phyloP scores from a whole-genome alignment of 2,888 invertebrate species.

The Diarsia rubi region DNA sequence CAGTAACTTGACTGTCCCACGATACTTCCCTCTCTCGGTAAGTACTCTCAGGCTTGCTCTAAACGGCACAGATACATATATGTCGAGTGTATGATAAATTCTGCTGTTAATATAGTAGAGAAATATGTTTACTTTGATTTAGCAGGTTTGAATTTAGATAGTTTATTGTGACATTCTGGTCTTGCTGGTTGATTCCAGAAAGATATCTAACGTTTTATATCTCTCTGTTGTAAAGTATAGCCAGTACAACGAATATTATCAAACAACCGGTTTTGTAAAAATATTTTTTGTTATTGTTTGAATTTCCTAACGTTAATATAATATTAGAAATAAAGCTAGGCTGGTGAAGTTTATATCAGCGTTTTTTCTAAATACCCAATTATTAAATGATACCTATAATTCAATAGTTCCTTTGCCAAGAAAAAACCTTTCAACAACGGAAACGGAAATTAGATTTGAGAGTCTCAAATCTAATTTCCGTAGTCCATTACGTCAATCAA shows the following conservation, averaged over 20 bases:
- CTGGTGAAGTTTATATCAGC: background rate
- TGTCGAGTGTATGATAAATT: constrained; percentile 21
- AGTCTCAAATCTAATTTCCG: background rate
- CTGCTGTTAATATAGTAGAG: background rate
- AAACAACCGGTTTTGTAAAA: background rate
- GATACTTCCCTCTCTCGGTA: constrained; percentile 18
- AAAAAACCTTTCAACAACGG: background rate
- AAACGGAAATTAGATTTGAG: too few relatives aligned
- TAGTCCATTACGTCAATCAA: background rate
- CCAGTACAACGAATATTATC: background rate
- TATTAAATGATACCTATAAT: background rate
- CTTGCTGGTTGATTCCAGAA: background rate
- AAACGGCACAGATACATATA: constrained; percentile 18
- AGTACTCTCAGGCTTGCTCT: background rate
- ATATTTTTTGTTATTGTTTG: background rate
- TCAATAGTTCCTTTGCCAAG: background rate
- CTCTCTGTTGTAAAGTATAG: background rate
- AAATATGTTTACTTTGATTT: background rate
- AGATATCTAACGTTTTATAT: background rate
- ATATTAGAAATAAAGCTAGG: background rate
- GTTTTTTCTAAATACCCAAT: background rate
- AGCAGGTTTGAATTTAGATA: background rate
- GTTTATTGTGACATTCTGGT: background rate
- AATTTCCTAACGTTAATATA: too few relatives aligned
- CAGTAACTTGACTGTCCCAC: constrained; percentile 30